These are phyloP conservation scores for Balaeniceps rex DNA, from an alignment of 2,113 vertebrate genomes.

Conservation along the genomic window DNA sequence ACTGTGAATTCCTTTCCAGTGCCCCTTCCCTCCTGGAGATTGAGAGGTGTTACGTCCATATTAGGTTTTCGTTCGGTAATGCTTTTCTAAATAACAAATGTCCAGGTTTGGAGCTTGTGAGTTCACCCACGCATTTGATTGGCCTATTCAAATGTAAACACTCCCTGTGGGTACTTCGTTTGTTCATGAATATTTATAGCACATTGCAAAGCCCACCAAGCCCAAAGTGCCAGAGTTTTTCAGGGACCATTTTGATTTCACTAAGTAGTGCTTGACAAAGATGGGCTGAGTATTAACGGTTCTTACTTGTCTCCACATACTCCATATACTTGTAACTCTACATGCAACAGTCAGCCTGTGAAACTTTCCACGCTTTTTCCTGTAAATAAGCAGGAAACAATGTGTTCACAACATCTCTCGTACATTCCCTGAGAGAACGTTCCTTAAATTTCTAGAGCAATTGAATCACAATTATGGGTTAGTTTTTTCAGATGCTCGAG, in stretches of 20 bases:
- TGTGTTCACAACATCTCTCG: background rate
- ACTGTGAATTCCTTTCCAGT: conserved; percentile 36
- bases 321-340: background rate
- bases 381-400: background rate
- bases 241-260: conserved; percentile 28
- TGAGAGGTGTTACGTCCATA: background rate
- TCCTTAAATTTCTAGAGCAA: background rate
- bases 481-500: background rate
- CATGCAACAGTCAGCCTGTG: background rate
- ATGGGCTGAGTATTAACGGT: background rate
- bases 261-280: background rate
- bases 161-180: conserved; percentile 40
- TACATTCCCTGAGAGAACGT: background rate
- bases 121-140: conserved; percentile 51
- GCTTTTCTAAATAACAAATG: conserved; percentile 53
- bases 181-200: conserved; percentile 57
- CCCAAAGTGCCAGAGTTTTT: background rate
- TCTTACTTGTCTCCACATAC: background rate
- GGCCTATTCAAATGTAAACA: conserved; percentile 66
- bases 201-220: conserved; percentile 12
- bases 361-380: background rate
- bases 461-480: background rate
- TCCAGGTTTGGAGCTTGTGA: conserved; percentile 46
- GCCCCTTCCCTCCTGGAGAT: background rate
- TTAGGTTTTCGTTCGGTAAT: conserved; percentile 28